Evolutionary conservation across 2,113 vertebrate genomes (phyloP), one percentile per base, ranked within the genome.

Genomic region (Bolborhynchus lineola): DNA sequence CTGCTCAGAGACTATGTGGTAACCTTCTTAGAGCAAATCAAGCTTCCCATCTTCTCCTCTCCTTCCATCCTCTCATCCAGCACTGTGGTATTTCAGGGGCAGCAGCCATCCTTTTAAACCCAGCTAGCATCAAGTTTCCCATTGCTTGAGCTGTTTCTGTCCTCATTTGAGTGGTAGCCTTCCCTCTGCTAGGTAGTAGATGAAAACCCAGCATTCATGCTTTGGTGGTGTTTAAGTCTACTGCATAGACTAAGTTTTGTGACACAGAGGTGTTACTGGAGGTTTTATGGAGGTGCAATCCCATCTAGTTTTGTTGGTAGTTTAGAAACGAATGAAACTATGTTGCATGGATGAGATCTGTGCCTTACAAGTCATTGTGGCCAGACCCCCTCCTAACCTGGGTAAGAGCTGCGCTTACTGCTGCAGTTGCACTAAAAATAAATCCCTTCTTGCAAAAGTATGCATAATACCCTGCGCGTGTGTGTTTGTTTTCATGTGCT

Each of bases 371-470:
- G 49, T 39, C 17, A 2, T 57, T 28, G 13, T 62, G 59, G 44
- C 49, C 63, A 55, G 88, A 65, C 31, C 53, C 88, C 15, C 24
- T 91, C 41, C 50, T 82, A 41, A 37, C 13, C 53, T 31, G 39
- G 20, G 21, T 24, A 24, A 52, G 62, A 80, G 59, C 46, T 69
- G 59, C 16, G 1, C 41, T 92, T 49, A 16, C n/a, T 80, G 42
- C 70, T 37, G 1, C 16, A 31, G 68, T 23, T 57, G 37, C 16
- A n/a, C 59, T 74, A 64, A 82, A 94, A 93, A 77, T 67, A 82
- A 91, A 77, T 85, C 64, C 59, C 59, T 60, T 92, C 67, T 93
- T 93, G 71, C 88, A 86, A n/a, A 90, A 93, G 72, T 13, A 5
- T 47, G 64, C 16, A 5, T 24, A 60, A 72, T 1, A 10, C 46